A percentile compares a stretch with the other conserved stretches of the same genome.
Evolutionary conservation across 1,140 invertebrate species (phyloP).

Genomic region (Goniozus legneri): DNA sequence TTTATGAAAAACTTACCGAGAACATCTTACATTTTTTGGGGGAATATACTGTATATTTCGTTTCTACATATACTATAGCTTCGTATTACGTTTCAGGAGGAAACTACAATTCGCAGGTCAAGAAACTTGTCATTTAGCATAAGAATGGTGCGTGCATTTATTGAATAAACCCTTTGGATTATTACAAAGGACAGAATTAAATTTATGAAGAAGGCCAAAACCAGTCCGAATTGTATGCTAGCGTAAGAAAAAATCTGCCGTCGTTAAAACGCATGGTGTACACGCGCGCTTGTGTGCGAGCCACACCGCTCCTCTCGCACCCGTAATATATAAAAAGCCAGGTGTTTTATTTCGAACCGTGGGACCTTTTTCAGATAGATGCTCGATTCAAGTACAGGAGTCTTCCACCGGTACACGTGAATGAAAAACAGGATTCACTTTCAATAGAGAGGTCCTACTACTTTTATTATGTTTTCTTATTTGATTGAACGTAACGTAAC

Average conservation of each 20-base stretch:
- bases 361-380: conserved; percentile 46
- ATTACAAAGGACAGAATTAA: conserved; percentile 53
- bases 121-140: conserved; percentile 50
- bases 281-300: too few relatives aligned
- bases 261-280: conserved; percentile 7
- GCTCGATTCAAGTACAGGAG: conserved; percentile 32
- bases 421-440: conserved; percentile 51
- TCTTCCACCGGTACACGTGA: conserved; percentile 33
- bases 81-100: too few relatives aligned
- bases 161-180: conserved; percentile 42
- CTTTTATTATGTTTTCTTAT: conserved; percentile 44
- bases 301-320: too few relatives aligned
- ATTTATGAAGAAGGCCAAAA: conserved; percentile 49
- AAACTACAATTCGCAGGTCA: too few relatives aligned
- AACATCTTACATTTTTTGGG: too few relatives aligned
- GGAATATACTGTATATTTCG: too few relatives aligned
- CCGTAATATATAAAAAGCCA: conserved; percentile 33
- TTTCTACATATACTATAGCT: too few relatives aligned
- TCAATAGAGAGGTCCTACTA: conserved; percentile 34
- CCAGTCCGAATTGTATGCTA: conserved; percentile 30
- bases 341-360: conserved; percentile 51
- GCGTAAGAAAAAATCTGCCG: conserved; percentile 1
- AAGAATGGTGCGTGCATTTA: conserved; percentile 38
- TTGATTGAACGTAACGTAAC: conserved; percentile 31
- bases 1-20: too few relatives aligned